Evolutionary conservation across 2,113 vertebrate species (phyloP), one percentile per base, ranked within the genome.

Genomic region (Strix aluco): DNA sequence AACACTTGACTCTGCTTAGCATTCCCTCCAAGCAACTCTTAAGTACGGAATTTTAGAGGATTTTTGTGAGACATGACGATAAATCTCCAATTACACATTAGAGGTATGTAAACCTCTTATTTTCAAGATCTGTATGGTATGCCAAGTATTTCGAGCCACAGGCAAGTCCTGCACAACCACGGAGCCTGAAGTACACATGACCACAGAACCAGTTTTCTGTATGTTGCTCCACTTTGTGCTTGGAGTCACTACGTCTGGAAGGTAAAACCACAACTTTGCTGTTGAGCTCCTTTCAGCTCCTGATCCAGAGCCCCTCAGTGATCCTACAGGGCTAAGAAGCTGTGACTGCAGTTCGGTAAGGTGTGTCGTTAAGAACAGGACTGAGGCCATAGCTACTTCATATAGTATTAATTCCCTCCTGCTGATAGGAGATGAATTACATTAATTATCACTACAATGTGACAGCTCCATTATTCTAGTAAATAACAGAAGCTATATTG

Each of bases 391-490:
- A 73, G 10, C 67, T 80, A 10, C 29, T 44, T n/a, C 27, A n/a
- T 7, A 38, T 2, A 36, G 47, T 3, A 34, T 19, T 57, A 63
- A 29, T 44, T 80, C 21, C 40, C 66, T 54, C 44, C 65, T 44
- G 57, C 57, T 75, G 58, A 57, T 1, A 5, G 61, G 49, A 91
- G 44, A 49, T 7, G 11, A 86, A 70, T 34, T 51, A 27, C 47
- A 36, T n/a, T 38, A 46, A 30, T 61, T 75, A 29, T 6, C 9
- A 3, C 59, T 23, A 19, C 0, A 0, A 52, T 5, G 11, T 3
- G 17, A 69, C 52, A 36, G 51, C 46, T 23, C 44, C 58, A 1
- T 42, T 58, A 51, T 14, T 67, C 63, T 51, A 3, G 0, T 2
- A 51, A 16, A 10, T 17, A 88, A 78, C 54, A 83, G 52, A 47